Conservation (phyloP, 2,113 vertebrate genomes). For the Notiomystis cincta region DNA sequence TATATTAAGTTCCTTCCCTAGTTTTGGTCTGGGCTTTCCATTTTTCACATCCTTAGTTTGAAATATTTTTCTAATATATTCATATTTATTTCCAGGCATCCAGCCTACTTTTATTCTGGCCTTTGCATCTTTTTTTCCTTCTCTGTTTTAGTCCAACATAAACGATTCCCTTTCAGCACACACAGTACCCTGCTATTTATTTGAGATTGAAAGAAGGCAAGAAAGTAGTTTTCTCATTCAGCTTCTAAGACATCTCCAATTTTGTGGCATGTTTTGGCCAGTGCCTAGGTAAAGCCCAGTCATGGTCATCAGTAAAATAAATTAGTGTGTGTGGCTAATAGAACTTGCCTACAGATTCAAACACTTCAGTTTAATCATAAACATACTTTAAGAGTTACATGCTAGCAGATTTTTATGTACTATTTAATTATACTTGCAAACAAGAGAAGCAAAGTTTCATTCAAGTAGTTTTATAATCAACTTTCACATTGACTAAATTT, state of each 20-base stretch:
- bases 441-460: conserved; percentile 19
- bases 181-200: conserved; percentile 66
- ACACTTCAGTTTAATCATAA: neutral
- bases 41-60: conserved; percentile 54
- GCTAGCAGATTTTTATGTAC: conserved; percentile 29
- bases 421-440: conserved; percentile 55
- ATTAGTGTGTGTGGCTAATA: neutral
- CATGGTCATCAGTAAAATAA: conserved; percentile 4
- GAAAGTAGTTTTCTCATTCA: conserved; percentile 68
- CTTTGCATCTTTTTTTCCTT: conserved; percentile 64
- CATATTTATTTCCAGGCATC: conserved; percentile 70
- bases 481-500: conserved; percentile 32
- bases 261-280: conserved; percentile 47
- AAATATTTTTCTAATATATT: conserved; percentile 54
- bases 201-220: conserved; percentile 68
- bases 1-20: neutral
- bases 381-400: neutral
- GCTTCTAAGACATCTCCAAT: conserved; percentile 55
- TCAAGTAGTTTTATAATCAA: conserved; percentile 40
- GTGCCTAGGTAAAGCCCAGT: conserved; percentile 55
- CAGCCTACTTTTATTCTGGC: conserved; percentile 68
- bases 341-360: conserved; percentile 21
- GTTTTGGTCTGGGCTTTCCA: conserved; percentile 25
- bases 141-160: conserved; percentile 64
- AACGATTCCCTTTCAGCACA: conserved; percentile 70